Conservation (phyloP, 2,797 vertebrate species). For the Pangasius sanitwongsei region DNA sequence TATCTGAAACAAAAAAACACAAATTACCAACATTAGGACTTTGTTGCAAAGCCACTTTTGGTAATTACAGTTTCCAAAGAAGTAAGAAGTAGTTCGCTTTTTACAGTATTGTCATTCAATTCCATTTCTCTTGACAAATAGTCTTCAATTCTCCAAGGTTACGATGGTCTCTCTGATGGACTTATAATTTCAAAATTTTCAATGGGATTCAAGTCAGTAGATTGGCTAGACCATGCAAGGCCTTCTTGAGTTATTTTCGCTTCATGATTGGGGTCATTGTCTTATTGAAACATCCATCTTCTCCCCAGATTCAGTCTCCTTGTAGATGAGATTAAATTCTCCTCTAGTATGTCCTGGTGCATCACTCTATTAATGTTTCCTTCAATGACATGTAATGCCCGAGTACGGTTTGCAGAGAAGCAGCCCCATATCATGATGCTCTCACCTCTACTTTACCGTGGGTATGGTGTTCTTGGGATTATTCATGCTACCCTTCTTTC, state of each 20-base stretch:
- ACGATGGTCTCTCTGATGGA: background rate
- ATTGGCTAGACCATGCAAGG: background rate
- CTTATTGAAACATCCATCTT: background rate
- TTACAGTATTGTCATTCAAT: background rate
- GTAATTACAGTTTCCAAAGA: background rate
- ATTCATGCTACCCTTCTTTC: background rate
- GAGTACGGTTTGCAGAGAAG: background rate
- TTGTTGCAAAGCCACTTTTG: background rate
- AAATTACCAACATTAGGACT: background rate
- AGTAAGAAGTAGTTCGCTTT: background rate
- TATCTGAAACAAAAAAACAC: background rate
- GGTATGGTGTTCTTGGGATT: background rate
- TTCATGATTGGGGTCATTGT: background rate
- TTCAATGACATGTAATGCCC: background rate
- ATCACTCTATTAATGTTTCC: background rate
- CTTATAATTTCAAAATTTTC: background rate
- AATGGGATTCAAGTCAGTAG: background rate
- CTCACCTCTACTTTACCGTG: background rate
- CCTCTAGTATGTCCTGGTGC: background rate
- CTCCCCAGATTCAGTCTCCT: background rate
- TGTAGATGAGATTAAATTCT: background rate
- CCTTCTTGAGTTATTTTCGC: background rate
- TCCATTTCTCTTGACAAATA: background rate
- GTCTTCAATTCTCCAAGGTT: background rate
- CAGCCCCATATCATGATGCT: background rate